phyloP scores from a whole-genome alignment of 2,888 invertebrate genomes.

The Empis stercorea region DNA sequence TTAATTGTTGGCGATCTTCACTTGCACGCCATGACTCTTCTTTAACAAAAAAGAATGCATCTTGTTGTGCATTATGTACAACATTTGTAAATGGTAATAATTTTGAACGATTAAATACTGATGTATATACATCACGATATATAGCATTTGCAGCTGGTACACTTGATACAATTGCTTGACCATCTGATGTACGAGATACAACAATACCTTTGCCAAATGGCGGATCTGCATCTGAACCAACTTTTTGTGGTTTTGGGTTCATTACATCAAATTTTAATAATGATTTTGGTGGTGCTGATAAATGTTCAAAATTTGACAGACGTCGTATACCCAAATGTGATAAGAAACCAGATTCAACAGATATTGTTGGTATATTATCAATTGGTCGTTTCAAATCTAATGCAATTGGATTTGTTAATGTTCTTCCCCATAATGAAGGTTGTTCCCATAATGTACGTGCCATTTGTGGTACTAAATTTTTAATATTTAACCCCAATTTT shows the following conservation, averaged over 20 bases:
- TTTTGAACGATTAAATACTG: slow-evolving; percentile 81
- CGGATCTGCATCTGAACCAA: slow-evolving; percentile 75
- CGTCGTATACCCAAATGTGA: slow-evolving; percentile 67
- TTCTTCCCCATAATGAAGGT: slow-evolving; percentile 40
- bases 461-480: slow-evolving; percentile 76
- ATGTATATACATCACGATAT: slow-evolving; percentile 82
- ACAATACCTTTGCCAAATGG: slow-evolving; percentile 80
- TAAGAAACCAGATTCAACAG: slow-evolving; percentile 71
- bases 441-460: slow-evolving; percentile 58
- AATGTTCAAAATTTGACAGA: slow-evolving; percentile 61
- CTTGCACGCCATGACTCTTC: slow-evolving; percentile 81
- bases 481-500: slow-evolving; percentile 72
- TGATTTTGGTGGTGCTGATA: slow-evolving; percentile 67
- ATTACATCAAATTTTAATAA: slow-evolving; percentile 67
- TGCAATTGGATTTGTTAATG: slow-evolving; percentile 37
- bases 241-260: slow-evolving; percentile 57
- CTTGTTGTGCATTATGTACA: slow-evolving; percentile 77
- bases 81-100: slow-evolving; percentile 78
- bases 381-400: slow-evolving; percentile 48
- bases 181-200: slow-evolving; percentile 64
- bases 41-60: slow-evolving; percentile 87
- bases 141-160: slow-evolving; percentile 84
- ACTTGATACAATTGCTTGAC: slow-evolving; percentile 70
- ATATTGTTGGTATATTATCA: slow-evolving; percentile 52
- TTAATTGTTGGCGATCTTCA: slow-evolving; percentile 78